These are phyloP conservation scores for Orchesellides sinensis DNA, from an alignment of 2,888 invertebrate species.

Conservation along the genomic window DNA sequence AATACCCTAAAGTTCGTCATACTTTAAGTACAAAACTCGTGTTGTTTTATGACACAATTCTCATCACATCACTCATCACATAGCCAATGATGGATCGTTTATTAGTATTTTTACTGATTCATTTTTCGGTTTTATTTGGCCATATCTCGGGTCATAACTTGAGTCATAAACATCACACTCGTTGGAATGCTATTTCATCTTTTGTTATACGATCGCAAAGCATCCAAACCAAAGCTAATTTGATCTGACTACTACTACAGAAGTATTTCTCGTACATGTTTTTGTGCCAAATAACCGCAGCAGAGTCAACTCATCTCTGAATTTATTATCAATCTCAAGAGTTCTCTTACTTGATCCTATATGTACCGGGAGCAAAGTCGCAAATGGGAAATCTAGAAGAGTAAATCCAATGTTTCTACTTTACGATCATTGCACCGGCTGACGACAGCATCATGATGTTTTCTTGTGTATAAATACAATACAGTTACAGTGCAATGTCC, in stretches of 20 bases:
- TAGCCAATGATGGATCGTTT: constrained; percentile 55
- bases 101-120: constrained; percentile 64
- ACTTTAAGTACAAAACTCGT: neutral
- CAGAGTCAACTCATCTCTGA: constrained; percentile 35
- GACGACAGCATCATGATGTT: constrained; percentile 36
- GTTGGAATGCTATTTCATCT: constrained; percentile 1
- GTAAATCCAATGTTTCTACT: constrained; percentile 46
- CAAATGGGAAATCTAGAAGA: constrained; percentile 15
- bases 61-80: constrained; percentile 58
- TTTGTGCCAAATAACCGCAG: neutral
- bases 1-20: no score
- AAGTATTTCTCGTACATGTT: no score
- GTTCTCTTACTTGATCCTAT: neutral
- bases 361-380: constrained; percentile 11
- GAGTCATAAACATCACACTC: constrained; percentile 54
- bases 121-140: constrained; percentile 54
- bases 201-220: constrained; percentile 3
- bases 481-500: constrained; percentile 1
- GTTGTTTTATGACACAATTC: constrained; percentile 49
- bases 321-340: constrained; percentile 42
- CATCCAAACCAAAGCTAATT: constrained; percentile 46
- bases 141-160: constrained; percentile 51
- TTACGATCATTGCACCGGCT: constrained; percentile 53
- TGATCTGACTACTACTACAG: constrained; percentile 15
- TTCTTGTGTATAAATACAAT: constrained; percentile 43